Percentiles rank a stretch among this genome's conserved stretches.
These are phyloP conservation scores for Campoplex capitator DNA, from an alignment of 2,888 invertebrate genomes.

Conservation along the genomic window DNA sequence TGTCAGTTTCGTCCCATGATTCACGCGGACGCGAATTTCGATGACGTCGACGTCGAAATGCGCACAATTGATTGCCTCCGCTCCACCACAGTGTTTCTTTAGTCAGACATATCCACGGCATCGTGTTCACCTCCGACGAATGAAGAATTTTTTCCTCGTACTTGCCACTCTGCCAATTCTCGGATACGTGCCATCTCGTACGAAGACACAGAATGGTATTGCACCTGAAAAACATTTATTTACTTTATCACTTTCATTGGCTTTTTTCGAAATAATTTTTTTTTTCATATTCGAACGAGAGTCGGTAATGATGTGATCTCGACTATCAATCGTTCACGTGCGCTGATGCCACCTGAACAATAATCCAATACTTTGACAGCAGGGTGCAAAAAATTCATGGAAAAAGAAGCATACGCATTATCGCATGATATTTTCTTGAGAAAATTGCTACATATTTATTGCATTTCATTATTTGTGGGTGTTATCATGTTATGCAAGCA, in stretches of 20 bases:
- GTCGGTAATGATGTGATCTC: background rate
- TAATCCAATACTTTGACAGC: background rate
- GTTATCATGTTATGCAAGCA: background rate
- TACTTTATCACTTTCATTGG: no score
- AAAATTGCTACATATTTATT: background rate
- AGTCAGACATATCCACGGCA: constrained; percentile 86
- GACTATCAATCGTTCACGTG: background rate
- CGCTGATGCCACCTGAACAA: background rate
- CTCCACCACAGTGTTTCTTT: constrained; percentile 86
- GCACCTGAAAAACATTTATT: constrained; percentile 74
- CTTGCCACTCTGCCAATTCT: constrained; percentile 87
- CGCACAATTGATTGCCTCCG: constrained; percentile 82
- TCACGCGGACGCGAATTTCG: constrained; percentile 56
- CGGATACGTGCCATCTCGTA: constrained; percentile 83
- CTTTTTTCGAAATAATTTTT: no score
- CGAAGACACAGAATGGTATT: constrained; percentile 80
- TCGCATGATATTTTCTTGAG: background rate
- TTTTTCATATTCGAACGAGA: background rate
- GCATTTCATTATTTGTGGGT: background rate
- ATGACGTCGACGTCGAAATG: constrained; percentile 72
- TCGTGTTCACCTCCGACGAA: constrained; percentile 84
- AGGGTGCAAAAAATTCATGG: background rate
- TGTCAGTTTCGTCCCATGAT: constrained; percentile 76
- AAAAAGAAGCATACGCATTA: background rate
- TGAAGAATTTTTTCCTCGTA: constrained; percentile 85